Evolutionary conservation across 1,140 invertebrate species (phyloP).

Genomic region (Hypothenemus hampei): DNA sequence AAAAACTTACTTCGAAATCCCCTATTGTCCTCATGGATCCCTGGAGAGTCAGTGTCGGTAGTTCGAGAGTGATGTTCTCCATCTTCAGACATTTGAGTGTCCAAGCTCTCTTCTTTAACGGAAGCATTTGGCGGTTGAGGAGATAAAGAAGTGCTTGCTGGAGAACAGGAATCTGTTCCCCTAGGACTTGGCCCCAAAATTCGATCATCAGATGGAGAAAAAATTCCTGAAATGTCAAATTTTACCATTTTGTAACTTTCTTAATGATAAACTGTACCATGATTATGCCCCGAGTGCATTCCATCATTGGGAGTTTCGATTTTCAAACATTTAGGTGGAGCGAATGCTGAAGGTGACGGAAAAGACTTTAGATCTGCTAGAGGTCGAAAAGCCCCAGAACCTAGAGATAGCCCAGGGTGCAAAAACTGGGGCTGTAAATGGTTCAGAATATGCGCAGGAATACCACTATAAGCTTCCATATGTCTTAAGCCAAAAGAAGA

Average conservation of each 20-base stretch:
- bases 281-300: slow-evolving; percentile 32
- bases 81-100: slow-evolving; percentile 48
- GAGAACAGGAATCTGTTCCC: slow-evolving; percentile 47
- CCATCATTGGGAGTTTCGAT: slow-evolving; percentile 44
- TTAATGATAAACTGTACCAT: slow-evolving; percentile 31
- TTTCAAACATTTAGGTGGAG: slow-evolving; percentile 50
- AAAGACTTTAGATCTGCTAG: slow-evolving; percentile 49
- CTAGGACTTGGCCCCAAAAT: slow-evolving; percentile 44
- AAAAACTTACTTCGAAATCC: slow-evolving; percentile 49
- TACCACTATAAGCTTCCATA: slow-evolving; percentile 52
- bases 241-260: background rate
- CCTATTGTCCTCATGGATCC: slow-evolving; percentile 49
- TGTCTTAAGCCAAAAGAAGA: slow-evolving; percentile 50
- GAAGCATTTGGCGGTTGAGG: slow-evolving; percentile 40
- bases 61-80: slow-evolving; percentile 47
- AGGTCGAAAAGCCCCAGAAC: slow-evolving; percentile 43
- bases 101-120: slow-evolving; percentile 46
- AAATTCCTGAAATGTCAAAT: slow-evolving; percentile 34
- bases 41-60: slow-evolving; percentile 48
- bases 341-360: slow-evolving; percentile 49
- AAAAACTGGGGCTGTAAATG: slow-evolving; percentile 52
- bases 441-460: slow-evolving; percentile 52
- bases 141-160: slow-evolving; percentile 48
- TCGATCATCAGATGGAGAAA: slow-evolving; percentile 42
- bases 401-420: slow-evolving; percentile 45